A percentile compares a stretch with the other conserved stretches of the same genome.
phyloP scores from a whole-genome alignment of 2,113 vertebrate genomes.

The Spheniscus mendiculus region DNA sequence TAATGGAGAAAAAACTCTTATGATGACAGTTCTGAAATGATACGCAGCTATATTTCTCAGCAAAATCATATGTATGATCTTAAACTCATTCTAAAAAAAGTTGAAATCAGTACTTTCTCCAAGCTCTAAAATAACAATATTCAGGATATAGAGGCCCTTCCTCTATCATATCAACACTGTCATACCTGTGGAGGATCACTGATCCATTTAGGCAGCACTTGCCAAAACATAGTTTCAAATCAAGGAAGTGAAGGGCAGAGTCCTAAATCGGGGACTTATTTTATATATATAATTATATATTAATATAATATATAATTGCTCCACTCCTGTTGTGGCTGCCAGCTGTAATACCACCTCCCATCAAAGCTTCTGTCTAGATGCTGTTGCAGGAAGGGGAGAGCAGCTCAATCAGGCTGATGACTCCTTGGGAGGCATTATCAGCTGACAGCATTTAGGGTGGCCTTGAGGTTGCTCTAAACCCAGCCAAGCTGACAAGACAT shows the following conservation, averaged over 20 bases:
- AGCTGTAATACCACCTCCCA: background rate
- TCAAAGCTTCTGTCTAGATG: background rate
- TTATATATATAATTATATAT: too few relatives aligned
- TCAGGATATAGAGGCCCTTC: background rate
- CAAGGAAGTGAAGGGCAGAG: background rate
- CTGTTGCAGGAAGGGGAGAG: background rate
- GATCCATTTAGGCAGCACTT: background rate
- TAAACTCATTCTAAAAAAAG: background rate
- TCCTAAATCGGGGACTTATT: background rate
- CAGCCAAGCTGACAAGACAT: background rate
- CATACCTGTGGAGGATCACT: background rate
- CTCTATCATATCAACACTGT: rapidly evolving
- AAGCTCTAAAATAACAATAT: background rate
- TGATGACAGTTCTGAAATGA: background rate
- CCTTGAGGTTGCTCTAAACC: background rate
- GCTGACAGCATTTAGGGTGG: background rate
- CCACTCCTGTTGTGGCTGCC: background rate
- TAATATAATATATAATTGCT: too few relatives aligned
- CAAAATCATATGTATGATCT: background rate
- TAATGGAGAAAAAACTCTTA: background rate
- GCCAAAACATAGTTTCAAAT: background rate
- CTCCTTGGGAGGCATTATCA: background rate
- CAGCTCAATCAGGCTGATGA: background rate
- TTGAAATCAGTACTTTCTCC: background rate
- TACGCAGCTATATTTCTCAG: background rate